Percentiles rank a stretch among this genome's conserved stretches.
These are phyloP conservation scores for Amblyraja radiata DNA, from an alignment of 2,797 vertebrate genomes.

Conservation along the genomic window DNA sequence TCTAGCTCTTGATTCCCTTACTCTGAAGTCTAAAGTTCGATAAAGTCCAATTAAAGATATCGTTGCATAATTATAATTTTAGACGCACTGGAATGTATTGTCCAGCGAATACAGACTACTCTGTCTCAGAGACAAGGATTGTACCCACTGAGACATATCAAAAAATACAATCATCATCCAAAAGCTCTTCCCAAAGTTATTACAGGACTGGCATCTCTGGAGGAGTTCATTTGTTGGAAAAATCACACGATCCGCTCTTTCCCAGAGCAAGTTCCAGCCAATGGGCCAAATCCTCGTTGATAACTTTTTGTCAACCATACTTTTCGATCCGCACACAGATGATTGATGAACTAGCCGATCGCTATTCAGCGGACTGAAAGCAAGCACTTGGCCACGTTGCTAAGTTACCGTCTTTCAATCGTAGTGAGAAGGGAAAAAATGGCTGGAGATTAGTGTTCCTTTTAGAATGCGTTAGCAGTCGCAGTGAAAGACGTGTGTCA, in stretches of 20 bases:
- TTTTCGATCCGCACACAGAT: background rate
- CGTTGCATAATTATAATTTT: no score
- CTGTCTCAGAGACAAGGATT: background rate
- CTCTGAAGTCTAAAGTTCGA: no score
- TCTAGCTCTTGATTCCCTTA: no score
- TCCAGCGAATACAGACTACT: background rate
- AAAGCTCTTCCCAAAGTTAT: background rate
- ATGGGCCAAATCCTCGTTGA: background rate
- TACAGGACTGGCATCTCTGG: background rate
- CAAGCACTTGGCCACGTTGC: conserved; percentile 17
- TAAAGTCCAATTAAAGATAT: no score
- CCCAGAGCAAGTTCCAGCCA: background rate
- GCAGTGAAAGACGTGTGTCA: background rate
- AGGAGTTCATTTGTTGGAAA: background rate
- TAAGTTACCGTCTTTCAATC: conserved; percentile 24
- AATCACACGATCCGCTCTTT: background rate
- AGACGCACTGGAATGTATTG: background rate
- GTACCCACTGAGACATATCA: background rate
- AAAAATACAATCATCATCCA: background rate
- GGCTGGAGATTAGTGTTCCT: background rate
- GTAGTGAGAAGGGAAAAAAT: background rate
- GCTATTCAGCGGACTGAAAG: background rate
- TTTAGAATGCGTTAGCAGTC: background rate
- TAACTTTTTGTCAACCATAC: background rate
- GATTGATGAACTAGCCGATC: conserved; percentile 14